Conservation (phyloP, 2,797 vertebrate genomes). For the Argentina silus region DNA sequence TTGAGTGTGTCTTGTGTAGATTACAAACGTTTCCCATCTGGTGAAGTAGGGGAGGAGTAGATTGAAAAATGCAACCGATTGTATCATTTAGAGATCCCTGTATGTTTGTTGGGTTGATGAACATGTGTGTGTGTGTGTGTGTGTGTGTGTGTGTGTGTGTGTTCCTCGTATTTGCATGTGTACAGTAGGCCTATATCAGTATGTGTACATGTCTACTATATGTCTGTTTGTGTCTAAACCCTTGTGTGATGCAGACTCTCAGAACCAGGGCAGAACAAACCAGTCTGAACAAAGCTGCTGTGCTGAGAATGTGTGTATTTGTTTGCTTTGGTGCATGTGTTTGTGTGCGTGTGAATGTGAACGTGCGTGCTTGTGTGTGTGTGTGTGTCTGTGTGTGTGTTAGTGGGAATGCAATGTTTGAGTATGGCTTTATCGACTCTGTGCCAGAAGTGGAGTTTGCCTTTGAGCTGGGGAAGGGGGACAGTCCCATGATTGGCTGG, state of each 20-base stretch:
- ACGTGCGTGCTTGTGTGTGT: slow-evolving; percentile 2
- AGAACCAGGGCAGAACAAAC: too few relatives aligned
- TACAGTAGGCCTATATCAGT: too few relatives aligned
- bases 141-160: slow-evolving; percentile 18
- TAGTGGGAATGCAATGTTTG: neutral
- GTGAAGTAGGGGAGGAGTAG: slow-evolving; percentile 33
- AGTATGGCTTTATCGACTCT: neutral
- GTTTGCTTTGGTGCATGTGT: neutral
- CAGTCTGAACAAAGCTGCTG: too few relatives aligned
- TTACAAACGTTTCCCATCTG: slow-evolving; percentile 41
- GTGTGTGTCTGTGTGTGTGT: neutral
- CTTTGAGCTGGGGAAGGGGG: slow-evolving; percentile 1
- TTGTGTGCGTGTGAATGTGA: neutral
- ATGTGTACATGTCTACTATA: neutral
- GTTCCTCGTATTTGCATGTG: too few relatives aligned
- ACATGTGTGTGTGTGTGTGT: slow-evolving; percentile 5
- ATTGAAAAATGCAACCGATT: slow-evolving; percentile 38
- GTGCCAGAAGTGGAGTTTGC: slow-evolving; percentile 17
- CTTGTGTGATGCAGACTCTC: too few relatives aligned
- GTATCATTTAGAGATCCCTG: slow-evolving; percentile 23
- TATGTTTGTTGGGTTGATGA: neutral
- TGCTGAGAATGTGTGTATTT: neutral
- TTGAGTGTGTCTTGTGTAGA: slow-evolving; percentile 47
- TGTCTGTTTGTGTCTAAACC: too few relatives aligned
- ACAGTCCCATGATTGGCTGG: slow-evolving; percentile 18